Percentiles rank a stretch among this genome's conserved stretches.
These are phyloP conservation scores for Sakesphorus luctuosus DNA, from an alignment of 2,113 vertebrate species.

Conservation along the genomic window DNA sequence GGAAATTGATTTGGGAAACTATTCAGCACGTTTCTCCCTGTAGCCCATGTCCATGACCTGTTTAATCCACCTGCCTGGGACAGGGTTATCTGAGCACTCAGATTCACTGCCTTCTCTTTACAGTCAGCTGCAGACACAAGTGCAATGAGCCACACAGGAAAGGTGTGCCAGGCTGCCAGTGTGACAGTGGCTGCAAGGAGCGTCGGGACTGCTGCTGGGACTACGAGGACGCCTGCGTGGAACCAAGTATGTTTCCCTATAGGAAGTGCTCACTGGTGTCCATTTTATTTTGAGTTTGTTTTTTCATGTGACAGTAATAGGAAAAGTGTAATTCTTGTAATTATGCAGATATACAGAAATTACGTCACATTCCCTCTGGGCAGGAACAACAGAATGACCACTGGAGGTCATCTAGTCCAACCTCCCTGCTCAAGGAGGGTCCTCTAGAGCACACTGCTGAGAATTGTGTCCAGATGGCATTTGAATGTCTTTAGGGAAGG, in stretches of 20 bases:
- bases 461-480: neutral
- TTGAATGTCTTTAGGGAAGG: neutral
- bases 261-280: neutral
- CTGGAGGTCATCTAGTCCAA: neutral
- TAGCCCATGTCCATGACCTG: neutral
- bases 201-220: constrained; percentile 77
- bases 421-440: neutral
- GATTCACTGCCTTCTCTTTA: neutral
- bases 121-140: constrained; percentile 77
- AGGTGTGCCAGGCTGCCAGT: constrained; percentile 42
- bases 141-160: constrained; percentile 26
- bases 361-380: neutral
- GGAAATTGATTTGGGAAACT: neutral
- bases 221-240: constrained; percentile 70
- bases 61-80: neutral
- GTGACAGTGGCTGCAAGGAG: constrained; percentile 49
- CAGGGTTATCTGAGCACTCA: neutral
- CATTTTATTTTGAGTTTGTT: neutral
- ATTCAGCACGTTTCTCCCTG: neutral
- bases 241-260: constrained; percentile 68
- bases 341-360: neutral
- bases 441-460: neutral
- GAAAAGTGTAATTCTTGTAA: neutral
- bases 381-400: neutral
- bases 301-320: neutral